Conservation (phyloP, 2,888 invertebrate genomes). For the Himalopsyche japonica region DNA sequence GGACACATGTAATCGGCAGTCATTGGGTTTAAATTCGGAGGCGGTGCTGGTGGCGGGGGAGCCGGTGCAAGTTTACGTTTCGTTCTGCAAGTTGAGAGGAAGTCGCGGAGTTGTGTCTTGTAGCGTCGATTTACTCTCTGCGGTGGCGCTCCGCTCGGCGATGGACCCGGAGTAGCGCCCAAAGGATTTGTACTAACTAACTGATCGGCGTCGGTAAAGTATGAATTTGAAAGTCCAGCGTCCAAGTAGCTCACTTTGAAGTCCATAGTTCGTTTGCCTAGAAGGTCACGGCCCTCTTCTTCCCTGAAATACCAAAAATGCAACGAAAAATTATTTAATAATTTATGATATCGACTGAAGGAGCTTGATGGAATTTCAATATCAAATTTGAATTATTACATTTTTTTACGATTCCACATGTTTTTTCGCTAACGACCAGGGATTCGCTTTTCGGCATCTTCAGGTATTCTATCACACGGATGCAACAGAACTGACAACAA, state of each 20-base stretch:
- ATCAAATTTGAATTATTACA: too few relatives aligned
- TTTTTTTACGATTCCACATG: too few relatives aligned
- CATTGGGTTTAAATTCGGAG: slow-evolving; percentile 56
- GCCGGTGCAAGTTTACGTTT: slow-evolving; percentile 66
- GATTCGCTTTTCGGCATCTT: too few relatives aligned
- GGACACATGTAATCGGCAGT: slow-evolving; percentile 69
- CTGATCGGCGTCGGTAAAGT: slow-evolving; percentile 86
- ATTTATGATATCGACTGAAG: too few relatives aligned
- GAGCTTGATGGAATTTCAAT: too few relatives aligned
- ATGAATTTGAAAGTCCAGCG: slow-evolving; percentile 87
- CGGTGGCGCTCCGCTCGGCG: slow-evolving; percentile 67
- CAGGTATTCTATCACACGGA: too few relatives aligned
- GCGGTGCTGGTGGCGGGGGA: slow-evolving; percentile 61
- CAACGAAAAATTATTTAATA: too few relatives aligned
- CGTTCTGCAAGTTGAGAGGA: slow-evolving; percentile 87
- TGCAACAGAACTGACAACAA: too few relatives aligned
- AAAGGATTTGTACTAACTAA: slow-evolving; percentile 65
- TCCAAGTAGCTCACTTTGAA: slow-evolving; percentile 98
- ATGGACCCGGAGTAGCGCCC: slow-evolving; percentile 57
- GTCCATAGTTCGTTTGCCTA: slow-evolving; percentile 98
- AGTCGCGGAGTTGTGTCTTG: slow-evolving; percentile 91
- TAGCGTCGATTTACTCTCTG: slow-evolving; percentile 86
- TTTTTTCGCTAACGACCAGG: too few relatives aligned
- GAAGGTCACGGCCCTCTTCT: slow-evolving; percentile 95
- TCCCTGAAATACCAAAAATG: slow-evolving; percentile 67